Evolutionary conservation across 2,888 invertebrate genomes (phyloP), one percentile per base, ranked within the genome.

Genomic region (Aspidiotus rigidus): DNA sequence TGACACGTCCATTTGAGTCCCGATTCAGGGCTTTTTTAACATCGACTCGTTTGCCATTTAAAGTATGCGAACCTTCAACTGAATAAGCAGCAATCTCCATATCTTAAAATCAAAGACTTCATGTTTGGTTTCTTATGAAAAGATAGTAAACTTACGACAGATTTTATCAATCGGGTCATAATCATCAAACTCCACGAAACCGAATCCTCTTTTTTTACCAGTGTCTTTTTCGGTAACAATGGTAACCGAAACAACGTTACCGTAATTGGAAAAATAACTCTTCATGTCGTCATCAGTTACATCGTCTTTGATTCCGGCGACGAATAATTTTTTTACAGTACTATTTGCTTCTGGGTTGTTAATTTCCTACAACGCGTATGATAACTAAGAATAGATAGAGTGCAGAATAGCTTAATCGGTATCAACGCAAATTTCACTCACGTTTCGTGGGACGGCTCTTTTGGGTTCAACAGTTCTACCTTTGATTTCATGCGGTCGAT

Each of bases 101-200:
- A 3, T 5, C 5, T 28, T 28, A 28, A 28, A 28, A 28, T 28
- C 28, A 28, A 28, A 28, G 1, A 28, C 28, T 28, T 28, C 28
- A 28, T 3, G 5, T 28, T 57, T 57, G 10, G 15, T 10, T 16
- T 10, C 6, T 57, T 16, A 40, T 15, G 28, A 53, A 64, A 0
- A 53, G 15, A n/a, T 2, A 39, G n/a, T 28, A 53, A 74, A 87
- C 92, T 88, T 82, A 93, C 93, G 84, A 75, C 93, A 92, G 79
- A 94, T 88, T 81, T 94, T 96, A 78, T 97, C 97, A 70, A 97
- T 96, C 5, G 94, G 88, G 80, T 98, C 97, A 78, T 96, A 95
- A 78, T 98, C 97, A 76, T 94, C 93, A 79, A 94, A 98, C 78
- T 95, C 94, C 53, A 98, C 88, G 79, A 97, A 98, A 55, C 92